These are phyloP conservation scores for Dreissena rostriformis DNA, from an alignment of 1,140 invertebrate genomes.

Conservation along the genomic window DNA sequence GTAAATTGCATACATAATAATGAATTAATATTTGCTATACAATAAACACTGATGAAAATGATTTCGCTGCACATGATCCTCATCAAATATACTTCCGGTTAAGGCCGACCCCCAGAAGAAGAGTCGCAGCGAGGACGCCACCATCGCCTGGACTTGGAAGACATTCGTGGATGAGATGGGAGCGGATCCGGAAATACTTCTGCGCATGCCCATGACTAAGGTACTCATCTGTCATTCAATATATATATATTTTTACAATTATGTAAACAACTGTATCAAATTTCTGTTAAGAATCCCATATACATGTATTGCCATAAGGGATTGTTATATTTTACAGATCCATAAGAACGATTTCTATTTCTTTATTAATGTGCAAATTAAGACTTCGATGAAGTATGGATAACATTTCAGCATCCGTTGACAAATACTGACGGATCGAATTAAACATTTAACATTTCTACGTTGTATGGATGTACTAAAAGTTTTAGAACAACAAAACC, in stretches of 20 bases:
- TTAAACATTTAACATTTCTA: no score
- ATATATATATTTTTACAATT: background rate
- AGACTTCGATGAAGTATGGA: no score
- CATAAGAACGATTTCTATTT: no score
- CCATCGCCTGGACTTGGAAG: slow-evolving; percentile 77
- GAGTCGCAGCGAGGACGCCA: slow-evolving; percentile 67
- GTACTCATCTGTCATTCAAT: slow-evolving; percentile 40
- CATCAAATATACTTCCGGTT: background rate
- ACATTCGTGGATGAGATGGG: slow-evolving; percentile 67
- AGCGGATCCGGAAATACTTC: slow-evolving; percentile 68
- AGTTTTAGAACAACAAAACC: no score
- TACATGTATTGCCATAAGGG: background rate
- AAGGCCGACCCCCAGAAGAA: slow-evolving; percentile 73
- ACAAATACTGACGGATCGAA: no score
- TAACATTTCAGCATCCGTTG: no score
- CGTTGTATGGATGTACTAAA: no score
- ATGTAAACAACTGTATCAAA: background rate
- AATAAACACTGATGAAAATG: background rate
- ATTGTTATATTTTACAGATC: no score
- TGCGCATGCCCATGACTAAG: slow-evolving; percentile 77
- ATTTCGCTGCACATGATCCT: background rate
- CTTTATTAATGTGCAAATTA: background rate
- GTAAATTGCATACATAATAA: no score
- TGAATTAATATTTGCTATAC: slow-evolving; percentile 1
- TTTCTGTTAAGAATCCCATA: background rate